phyloP scores from a whole-genome alignment of 2,888 invertebrate genomes.

The Parnassius orleans region DNA sequence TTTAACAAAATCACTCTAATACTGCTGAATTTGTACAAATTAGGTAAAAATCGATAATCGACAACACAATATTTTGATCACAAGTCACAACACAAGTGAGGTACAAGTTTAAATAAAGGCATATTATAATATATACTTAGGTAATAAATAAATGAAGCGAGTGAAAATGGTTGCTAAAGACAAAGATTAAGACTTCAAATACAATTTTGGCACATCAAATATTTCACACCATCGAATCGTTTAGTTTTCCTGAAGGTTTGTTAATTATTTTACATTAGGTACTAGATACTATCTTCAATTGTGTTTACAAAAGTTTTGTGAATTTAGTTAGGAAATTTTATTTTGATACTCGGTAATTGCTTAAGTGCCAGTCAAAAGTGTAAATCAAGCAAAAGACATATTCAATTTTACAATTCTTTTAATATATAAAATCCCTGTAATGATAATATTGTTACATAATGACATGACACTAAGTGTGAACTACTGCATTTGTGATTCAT shows the following conservation, averaged over 20 bases:
- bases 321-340: slow-evolving; percentile 23
- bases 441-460: slow-evolving; percentile 75
- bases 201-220: slow-evolving; percentile 66
- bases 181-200: slow-evolving; percentile 31
- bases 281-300: slow-evolving; percentile 32
- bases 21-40: slow-evolving; percentile 80
- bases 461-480: slow-evolving; percentile 62
- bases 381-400: slow-evolving; percentile 64
- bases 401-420: slow-evolving; percentile 71
- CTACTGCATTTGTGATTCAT: slow-evolving; percentile 40
- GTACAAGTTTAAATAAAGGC: slow-evolving; percentile 26
- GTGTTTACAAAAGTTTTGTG: slow-evolving; percentile 27
- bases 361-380: slow-evolving; percentile 46
- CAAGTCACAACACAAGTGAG: slow-evolving; percentile 56
- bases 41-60: slow-evolving; percentile 62
- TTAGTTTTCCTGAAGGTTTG: slow-evolving; percentile 30
- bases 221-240: slow-evolving; percentile 30
- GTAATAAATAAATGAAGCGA: slow-evolving; percentile 12
- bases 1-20: slow-evolving; percentile 81
- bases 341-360: slow-evolving; percentile 29
- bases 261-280: slow-evolving; percentile 38
- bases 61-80: slow-evolving; percentile 58
- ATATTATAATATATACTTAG: neutral
- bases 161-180: slow-evolving; percentile 21
- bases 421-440: slow-evolving; percentile 81